Conservation (phyloP, 1,140 invertebrate genomes). For the Orius insidiosus region DNA sequence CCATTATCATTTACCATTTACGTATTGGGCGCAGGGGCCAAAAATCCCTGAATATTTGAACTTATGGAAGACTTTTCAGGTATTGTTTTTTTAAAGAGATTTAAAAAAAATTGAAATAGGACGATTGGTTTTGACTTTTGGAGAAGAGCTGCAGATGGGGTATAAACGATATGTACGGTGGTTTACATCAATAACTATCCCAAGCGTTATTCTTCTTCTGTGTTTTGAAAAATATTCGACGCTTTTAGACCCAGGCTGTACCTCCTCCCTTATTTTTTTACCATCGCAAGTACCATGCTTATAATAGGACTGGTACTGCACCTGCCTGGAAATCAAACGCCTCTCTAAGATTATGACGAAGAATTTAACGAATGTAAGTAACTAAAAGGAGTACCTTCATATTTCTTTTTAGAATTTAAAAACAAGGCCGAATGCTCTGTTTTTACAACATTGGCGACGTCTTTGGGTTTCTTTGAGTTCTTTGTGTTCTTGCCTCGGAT, state of each 20-base stretch:
- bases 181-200: background rate
- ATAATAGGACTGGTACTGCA: conserved; percentile 4
- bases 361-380: background rate
- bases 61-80: conserved; percentile 8
- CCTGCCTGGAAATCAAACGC: background rate
- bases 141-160: background rate
- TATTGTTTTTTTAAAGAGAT: too few species aligned
- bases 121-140: conserved; percentile 4
- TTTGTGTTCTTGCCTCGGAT: background rate
- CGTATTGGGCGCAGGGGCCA: conserved; percentile 4
- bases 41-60: conserved; percentile 3
- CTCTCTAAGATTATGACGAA: background rate
- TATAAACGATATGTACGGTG: background rate
- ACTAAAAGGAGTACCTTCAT: background rate
- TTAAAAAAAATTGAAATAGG: too few species aligned
- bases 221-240: conserved; percentile 9
- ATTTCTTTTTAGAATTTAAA: conserved; percentile 2
- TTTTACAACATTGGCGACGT: conserved; percentile 1
- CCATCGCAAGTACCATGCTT: background rate
- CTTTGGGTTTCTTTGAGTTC: conserved; percentile 6
- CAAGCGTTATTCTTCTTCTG: background rate
- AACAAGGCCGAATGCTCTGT: background rate
- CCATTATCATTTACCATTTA: conserved; percentile 9
- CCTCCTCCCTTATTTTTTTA: conserved; percentile 11
- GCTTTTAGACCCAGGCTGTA: conserved; percentile 4